Evolutionary conservation across 2,888 invertebrate species (phyloP), one percentile per base, ranked within the genome.

Genomic region (Heterodera filipjevi): DNA sequence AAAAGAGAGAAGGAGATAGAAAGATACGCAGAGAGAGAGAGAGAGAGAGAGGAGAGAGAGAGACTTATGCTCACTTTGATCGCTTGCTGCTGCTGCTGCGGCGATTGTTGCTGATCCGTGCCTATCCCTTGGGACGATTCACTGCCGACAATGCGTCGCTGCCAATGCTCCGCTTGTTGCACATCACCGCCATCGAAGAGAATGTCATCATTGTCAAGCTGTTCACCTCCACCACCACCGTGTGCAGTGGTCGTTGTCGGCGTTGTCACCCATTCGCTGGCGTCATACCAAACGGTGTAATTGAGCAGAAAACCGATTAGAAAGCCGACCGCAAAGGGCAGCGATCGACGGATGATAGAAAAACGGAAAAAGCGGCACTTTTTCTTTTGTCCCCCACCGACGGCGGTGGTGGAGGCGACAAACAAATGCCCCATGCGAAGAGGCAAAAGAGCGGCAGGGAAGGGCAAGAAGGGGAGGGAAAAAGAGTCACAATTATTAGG

Each of bases 141-240:
- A 30, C 68, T 39, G 44, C 59, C 75, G 33, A 75, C 30, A 32
- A 75, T 35, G 27, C 30, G 39, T 64, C 75, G 46, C 49, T 75
- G 35, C 75, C 75, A 75, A 14, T 66, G 46, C 33, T 75, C 75
- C 44, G 75, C 75, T 3, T 32, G 30, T 39, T 75, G 75, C 44
- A 75, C 59, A 22, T 68, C 35, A 27, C 3, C 16, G 27, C 66
- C 66, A 12, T 22, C 59, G 22, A 3, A 5, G 12, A 53, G 44
- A 19, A 49, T 49, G 49, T 14, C 49, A 19, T 49, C 49, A n/a
- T n/a, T n/a, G n/a, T n/a, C n/a, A n/a, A n/a, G n/a, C n/a, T n/a
- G n/a, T n/a, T n/a, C n/a, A n/a, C n/a, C n/a, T n/a, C n/a, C n/a
- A n/a, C n/a, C n/a, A n/a, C n/a, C n/a, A n/a, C n/a, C n/a, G n/a